Evolutionary conservation across 2,113 vertebrate species (phyloP).

Genomic region (Turdus rufiventris): DNA sequence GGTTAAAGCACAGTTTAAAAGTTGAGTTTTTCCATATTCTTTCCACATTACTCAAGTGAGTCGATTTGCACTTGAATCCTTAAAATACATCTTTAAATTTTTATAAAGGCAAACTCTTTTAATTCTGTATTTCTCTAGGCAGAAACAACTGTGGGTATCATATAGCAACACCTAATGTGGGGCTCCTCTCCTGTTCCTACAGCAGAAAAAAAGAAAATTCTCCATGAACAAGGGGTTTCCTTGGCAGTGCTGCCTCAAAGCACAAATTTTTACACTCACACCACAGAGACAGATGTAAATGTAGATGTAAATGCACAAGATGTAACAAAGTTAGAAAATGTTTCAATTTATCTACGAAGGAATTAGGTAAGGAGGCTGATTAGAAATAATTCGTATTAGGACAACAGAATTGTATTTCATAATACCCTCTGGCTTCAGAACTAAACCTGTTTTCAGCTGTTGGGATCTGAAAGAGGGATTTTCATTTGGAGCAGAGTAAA

Average conservation of each 20-base stretch:
- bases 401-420: background rate
- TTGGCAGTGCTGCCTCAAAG: background rate
- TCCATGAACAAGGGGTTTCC: background rate
- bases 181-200: background rate
- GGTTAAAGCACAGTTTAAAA: background rate
- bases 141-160: background rate
- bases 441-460: background rate
- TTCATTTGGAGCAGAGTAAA: background rate
- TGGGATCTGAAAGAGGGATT: background rate
- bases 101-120: background rate
- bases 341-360: background rate
- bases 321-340: background rate
- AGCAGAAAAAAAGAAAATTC: background rate
- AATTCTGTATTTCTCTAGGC: background rate
- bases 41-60: background rate
- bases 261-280: background rate
- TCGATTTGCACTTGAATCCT: background rate
- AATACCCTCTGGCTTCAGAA: background rate
- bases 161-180: fast-evolving
- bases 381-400: background rate
- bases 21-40: background rate
- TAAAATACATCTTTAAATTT: background rate
- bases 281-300: background rate
- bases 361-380: fast-evolving
- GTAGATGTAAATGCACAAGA: background rate